Evolutionary conservation across 2,113 vertebrate genomes (phyloP), one percentile per base, ranked within the genome.

Genomic region (Nothobranchius furzeri): DNA sequence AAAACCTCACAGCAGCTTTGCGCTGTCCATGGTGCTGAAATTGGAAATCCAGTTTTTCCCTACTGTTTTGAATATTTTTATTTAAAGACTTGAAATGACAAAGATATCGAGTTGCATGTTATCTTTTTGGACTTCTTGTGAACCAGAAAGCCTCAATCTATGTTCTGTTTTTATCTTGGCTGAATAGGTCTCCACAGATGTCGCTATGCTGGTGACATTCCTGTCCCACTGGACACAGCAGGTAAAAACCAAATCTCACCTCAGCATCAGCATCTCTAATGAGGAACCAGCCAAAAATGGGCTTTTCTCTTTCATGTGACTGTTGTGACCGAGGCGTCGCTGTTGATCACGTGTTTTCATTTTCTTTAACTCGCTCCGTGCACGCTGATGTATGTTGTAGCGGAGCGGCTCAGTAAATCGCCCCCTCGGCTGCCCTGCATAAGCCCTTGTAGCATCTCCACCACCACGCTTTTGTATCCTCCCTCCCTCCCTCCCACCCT

Each of bases 381-480:
- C 53, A 48, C 68, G 62, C 73, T 48, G 65, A 53, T 75, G 72
- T 77, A 17, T 75, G 56, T 30, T 64, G 7, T 12, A 62, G 56
- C 60, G 74, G 61, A 60, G 79, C 78, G 75, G 42, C 64, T 17
- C 56, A 64, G 68, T 85, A 86, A 87, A 85, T 88, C 83, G 88
- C 70, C 61, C 30, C 59, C 62, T 42, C 11, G 75, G 66, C 79
- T 81, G 82, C 85, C 71, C 74, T 56, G 85, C 83, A 73, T 78
- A 74, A 86, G 76, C 76, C 76, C 68, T 30, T 84, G 78, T 83
- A 88, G 80, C 80, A 81, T 83, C 81, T 58, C 73, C 83, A 63
- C 60, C 68, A 76, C 81, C 75, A 63, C 60, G 70, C 73, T 81
- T 69, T 68, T 69, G 58, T 72, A 60, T 64, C 66, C 42, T 46